Evolutionary conservation across 2,113 vertebrate genomes (phyloP).

Genomic region (Anhinga anhinga): DNA sequence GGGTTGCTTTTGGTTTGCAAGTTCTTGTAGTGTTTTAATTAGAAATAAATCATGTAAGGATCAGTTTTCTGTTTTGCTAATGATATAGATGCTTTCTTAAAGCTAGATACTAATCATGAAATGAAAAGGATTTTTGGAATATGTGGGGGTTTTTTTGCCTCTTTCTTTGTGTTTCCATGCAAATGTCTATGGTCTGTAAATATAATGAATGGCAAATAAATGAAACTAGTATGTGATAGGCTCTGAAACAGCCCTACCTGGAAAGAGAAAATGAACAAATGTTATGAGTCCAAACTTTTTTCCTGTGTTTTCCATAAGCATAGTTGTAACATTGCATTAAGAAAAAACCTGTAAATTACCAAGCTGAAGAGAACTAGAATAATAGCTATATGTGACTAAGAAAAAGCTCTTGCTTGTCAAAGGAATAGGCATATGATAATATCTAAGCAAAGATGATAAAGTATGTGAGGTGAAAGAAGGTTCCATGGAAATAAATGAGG

Average conservation of each 20-base stretch:
- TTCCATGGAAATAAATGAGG: not conserved
- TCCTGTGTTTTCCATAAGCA: not conserved
- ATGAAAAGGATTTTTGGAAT: not conserved
- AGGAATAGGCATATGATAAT: not conserved
- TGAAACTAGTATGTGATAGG: not conserved
- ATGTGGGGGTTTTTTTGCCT: accelerated
- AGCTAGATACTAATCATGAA: not conserved
- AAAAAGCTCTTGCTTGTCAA: not conserved
- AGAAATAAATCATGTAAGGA: not conserved
- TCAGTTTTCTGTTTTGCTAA: not conserved
- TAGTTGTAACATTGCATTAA: not conserved
- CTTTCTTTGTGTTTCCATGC: not conserved
- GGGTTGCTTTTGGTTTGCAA: not conserved
- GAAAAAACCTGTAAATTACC: not conserved
- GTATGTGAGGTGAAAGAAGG: not conserved
- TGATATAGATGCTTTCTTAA: not conserved
- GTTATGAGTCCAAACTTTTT: not conserved
- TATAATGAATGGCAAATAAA: not conserved
- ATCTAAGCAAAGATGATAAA: not conserved
- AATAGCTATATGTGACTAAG: not conserved
- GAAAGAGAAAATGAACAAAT: not conserved
- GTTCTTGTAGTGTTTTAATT: not conserved
- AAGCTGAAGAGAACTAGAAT: not conserved
- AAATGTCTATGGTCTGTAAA: not conserved
- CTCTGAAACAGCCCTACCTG: not conserved